These are phyloP conservation scores for Pimpla rufipes DNA, from an alignment of 2,888 invertebrate genomes.

Conservation along the genomic window DNA sequence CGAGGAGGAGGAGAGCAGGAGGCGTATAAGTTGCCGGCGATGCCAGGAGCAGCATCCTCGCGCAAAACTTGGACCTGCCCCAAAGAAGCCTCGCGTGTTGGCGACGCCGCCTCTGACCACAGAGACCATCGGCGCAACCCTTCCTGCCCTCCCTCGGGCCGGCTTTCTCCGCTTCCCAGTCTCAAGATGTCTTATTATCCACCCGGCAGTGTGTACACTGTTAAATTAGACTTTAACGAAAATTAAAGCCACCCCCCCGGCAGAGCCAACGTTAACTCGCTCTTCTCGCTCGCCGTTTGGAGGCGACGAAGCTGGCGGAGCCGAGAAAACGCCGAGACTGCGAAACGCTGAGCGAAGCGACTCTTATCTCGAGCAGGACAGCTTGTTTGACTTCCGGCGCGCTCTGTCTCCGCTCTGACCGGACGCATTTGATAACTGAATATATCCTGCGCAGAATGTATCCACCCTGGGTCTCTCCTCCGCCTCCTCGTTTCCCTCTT, in stretches of 20 bases:
- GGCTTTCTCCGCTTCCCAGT: background rate
- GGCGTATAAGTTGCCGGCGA: background rate
- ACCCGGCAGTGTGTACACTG: constrained; percentile 35
- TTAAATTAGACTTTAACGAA: constrained; percentile 76
- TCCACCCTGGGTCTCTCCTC: constrained; percentile 22
- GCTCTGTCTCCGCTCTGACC: constrained; percentile 78
- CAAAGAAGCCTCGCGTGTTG: constrained; percentile 59
- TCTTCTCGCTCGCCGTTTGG: no score
- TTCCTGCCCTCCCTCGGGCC: background rate
- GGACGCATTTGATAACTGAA: constrained; percentile 83
- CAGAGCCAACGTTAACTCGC: constrained; percentile 61
- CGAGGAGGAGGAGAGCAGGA: no score
- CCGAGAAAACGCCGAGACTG: constrained; percentile 67
- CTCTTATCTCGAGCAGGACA: constrained; percentile 81
- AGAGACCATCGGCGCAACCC: constrained; percentile 47
- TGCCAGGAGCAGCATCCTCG: constrained; percentile 56
- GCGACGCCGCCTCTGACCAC: constrained; percentile 58
- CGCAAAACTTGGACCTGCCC: constrained; percentile 75
- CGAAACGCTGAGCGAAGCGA: constrained; percentile 46
- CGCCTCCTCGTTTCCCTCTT: constrained; percentile 18
- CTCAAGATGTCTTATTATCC: constrained; percentile 45
- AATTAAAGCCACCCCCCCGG: constrained; percentile 74
- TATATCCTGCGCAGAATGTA: constrained; percentile 70
- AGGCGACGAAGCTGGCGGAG: constrained; percentile 69
- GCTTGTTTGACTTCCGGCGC: constrained; percentile 83